These are phyloP conservation scores for Exocentrus adspersus DNA, from an alignment of 2,888 invertebrate genomes.

Conservation along the genomic window DNA sequence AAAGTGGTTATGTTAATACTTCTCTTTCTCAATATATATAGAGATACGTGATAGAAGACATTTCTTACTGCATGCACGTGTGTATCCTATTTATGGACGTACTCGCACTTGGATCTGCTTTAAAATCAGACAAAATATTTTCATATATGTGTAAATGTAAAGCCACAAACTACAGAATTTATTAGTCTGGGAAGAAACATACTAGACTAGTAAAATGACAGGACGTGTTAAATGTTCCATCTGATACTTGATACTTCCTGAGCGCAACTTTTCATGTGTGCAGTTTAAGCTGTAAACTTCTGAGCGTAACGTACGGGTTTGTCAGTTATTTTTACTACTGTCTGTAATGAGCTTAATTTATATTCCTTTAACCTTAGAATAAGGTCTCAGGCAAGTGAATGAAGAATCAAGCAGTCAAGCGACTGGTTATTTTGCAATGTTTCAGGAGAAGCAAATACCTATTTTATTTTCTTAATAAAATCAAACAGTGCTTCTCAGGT, in stretches of 20 bases:
- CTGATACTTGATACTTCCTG: slow-evolving; percentile 34
- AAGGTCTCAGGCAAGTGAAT: too few relatives aligned
- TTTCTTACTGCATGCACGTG: background rate
- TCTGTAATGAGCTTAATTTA: too few relatives aligned
- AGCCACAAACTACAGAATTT: slow-evolving; percentile 1
- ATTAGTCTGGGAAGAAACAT: slow-evolving; percentile 2
- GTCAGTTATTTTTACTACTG: background rate
- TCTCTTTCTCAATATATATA: background rate
- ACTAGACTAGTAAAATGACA: slow-evolving; percentile 27
- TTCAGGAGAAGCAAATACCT: too few relatives aligned
- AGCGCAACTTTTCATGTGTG: slow-evolving; percentile 8
- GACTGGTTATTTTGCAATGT: too few relatives aligned
- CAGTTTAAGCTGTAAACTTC: slow-evolving; percentile 1
- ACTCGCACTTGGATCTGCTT: slow-evolving; percentile 1
- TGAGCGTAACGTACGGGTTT: background rate
- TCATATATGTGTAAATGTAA: slow-evolving; percentile 1
- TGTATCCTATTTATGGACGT: slow-evolving; percentile 12
- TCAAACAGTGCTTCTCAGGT: too few relatives aligned
- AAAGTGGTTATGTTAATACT: background rate
- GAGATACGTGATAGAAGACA: slow-evolving; percentile 3
- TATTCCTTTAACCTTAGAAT: too few relatives aligned
- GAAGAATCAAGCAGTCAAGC: too few relatives aligned
- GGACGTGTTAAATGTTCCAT: slow-evolving; percentile 26
- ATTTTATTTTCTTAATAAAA: too few relatives aligned
- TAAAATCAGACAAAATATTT: slow-evolving; percentile 12